Conservation (phyloP, 2,888 invertebrate genomes). For the Habrosyne pyritoides region DNA sequence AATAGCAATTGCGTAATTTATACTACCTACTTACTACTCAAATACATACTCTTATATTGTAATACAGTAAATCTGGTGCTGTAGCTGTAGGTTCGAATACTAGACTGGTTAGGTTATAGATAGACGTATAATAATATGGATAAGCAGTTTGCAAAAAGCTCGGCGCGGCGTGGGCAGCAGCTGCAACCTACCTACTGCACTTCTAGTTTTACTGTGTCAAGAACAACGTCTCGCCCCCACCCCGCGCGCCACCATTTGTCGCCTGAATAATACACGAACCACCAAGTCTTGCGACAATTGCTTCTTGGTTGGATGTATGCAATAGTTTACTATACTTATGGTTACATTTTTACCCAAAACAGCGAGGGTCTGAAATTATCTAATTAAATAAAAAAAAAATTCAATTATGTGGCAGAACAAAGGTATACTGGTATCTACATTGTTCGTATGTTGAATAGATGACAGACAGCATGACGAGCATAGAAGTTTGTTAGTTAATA, state of each 20-base stretch:
- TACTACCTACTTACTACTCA: too few species aligned
- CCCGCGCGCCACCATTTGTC: slow-evolving; percentile 58
- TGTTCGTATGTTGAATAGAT: not conserved
- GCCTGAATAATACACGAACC: slow-evolving; percentile 52
- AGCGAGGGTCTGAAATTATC: slow-evolving; percentile 29
- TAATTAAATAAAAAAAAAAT: too few species aligned
- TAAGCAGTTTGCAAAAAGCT: slow-evolving; percentile 73
- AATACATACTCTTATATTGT: too few species aligned
- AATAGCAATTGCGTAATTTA: too few species aligned
- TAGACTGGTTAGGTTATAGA: slow-evolving; percentile 50
- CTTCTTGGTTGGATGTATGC: slow-evolving; percentile 35
- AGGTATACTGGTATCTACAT: not conserved
- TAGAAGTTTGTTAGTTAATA: slow-evolving; percentile 24
- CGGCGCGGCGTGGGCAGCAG: slow-evolving; percentile 69
- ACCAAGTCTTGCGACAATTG: slow-evolving; percentile 53
- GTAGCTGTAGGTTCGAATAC: slow-evolving; percentile 37
- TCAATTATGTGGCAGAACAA: too few species aligned
- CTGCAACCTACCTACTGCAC: slow-evolving; percentile 83
- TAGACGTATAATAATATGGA: slow-evolving; percentile 39
- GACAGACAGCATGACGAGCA: slow-evolving; percentile 1
- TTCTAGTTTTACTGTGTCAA: slow-evolving; percentile 84
- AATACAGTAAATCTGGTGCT: slow-evolving; percentile 13
- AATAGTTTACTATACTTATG: slow-evolving; percentile 25
- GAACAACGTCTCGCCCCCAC: slow-evolving; percentile 80
- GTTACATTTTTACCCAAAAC: slow-evolving; percentile 45